Base-by-base conservation (phyloP, 1,140 invertebrate genomes). In the Lasioglossum baleicum region DNA sequence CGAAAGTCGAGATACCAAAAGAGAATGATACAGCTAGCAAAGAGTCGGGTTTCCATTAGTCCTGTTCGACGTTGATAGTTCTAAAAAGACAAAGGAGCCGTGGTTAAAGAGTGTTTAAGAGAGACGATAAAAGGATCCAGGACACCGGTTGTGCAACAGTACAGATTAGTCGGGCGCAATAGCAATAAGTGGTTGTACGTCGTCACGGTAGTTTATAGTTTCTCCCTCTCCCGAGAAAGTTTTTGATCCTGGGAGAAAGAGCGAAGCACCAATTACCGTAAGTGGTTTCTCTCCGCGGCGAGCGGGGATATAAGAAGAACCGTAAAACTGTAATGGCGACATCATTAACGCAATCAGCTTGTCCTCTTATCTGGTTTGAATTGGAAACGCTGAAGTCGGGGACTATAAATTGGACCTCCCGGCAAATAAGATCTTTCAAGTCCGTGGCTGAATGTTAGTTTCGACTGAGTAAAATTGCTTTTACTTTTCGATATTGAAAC, bases 221-320 rank as follows among this genome's bases (percentile, higher is more conserved):
- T 26, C 20, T 2, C 35, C 35, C 35, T 1, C 26, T 26, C 1
- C 7, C 26, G 8, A 20, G 44, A 40, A 26, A 35, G 31, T 15
- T 63, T 48, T 64, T 51, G 13, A 69, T 48, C 7, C 42, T 10
- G 15, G 17, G 10, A n/a, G n/a, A n/a, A 53, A 63, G 48, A 77
- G 53, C 61, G 44, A 53, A 35, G 26, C 8, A 48, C 8, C 58
- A 64, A 77, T 77, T 77, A 63, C 40, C 31, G 26, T 42, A 48
- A 77, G 44, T 53, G 58, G 60, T 26, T 63, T 17, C 31, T 17
- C 31, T 17, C 0, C 51, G 13, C 51, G 8, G n/a, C 7, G n/a
- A 22, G 17, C 11, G 5, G 4, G 20, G n/a, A 51, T 22, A 51
- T 22, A 42, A 26, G 22, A 51, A 40, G 61, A 42, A 10, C 17